A percentile compares a stretch with the other conserved stretches of the same genome.
Conservation (phyloP, 2,113 vertebrate genomes). For the Vimba vimba region DNA sequence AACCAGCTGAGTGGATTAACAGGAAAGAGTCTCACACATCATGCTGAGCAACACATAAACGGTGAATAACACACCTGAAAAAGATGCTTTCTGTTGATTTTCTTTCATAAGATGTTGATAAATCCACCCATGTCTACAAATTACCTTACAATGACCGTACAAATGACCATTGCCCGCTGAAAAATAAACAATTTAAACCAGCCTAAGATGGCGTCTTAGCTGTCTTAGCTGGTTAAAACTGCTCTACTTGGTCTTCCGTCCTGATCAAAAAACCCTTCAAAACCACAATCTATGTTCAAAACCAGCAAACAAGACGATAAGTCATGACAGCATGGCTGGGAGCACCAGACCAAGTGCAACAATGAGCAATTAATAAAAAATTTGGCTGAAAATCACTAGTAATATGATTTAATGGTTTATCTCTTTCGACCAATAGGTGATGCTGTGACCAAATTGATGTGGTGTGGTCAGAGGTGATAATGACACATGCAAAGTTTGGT, state of each 20-base stretch:
- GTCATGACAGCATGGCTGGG: no score
- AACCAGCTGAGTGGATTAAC: conserved; percentile 62
- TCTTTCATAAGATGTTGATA: not conserved
- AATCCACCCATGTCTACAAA: not conserved
- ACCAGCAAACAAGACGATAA: not conserved
- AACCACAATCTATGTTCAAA: not conserved
- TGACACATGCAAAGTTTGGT: no score
- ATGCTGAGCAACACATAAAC: not conserved
- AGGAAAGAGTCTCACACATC: conserved; percentile 14
- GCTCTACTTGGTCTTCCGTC: not conserved
- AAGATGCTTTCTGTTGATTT: not conserved
- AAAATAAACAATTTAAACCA: not conserved
- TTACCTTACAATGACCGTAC: not conserved
- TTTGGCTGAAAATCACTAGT: no score
- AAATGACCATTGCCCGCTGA: not conserved
- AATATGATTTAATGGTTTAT: no score
- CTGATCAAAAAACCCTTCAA: not conserved
- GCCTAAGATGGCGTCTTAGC: not conserved
- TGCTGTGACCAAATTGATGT: no score
- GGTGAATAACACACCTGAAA: not conserved
- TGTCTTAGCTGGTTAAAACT: conserved; percentile 1
- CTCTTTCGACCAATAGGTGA: no score
- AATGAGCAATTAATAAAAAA: no score
- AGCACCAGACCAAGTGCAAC: no score
- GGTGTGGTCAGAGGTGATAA: no score